These are phyloP conservation scores for Spodoptera littoralis DNA, from an alignment of 2,888 invertebrate species.

Conservation along the genomic window DNA sequence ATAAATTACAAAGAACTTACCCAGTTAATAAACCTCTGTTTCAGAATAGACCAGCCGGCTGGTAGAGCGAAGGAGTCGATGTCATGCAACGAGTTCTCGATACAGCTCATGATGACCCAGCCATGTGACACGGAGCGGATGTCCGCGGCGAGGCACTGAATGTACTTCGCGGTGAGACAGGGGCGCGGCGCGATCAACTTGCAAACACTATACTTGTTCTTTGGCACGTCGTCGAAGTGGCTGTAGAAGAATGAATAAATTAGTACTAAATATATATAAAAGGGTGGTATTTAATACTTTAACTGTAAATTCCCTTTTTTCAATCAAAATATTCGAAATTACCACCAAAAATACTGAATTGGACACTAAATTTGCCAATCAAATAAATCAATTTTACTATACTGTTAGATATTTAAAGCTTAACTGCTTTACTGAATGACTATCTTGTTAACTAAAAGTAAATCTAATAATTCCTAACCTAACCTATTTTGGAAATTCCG, in stretches of 20 bases:
- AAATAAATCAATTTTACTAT: too few species aligned
- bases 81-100: constrained; percentile 71
- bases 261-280: too few species aligned
- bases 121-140: constrained; percentile 90
- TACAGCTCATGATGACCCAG: constrained; percentile 92
- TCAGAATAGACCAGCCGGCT: constrained; percentile 89
- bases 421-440: too few species aligned
- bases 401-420: too few species aligned
- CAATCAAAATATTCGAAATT: too few species aligned
- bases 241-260: constrained; percentile 52
- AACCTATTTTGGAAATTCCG: too few species aligned
- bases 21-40: constrained; percentile 80
- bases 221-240: constrained; percentile 88
- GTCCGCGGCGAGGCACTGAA: constrained; percentile 91
- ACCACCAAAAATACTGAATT: too few species aligned
- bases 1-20: constrained; percentile 5
- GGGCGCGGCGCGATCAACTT: constrained; percentile 91
- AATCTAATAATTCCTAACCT: too few species aligned
- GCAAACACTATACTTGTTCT: constrained; percentile 86
- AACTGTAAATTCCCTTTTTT: too few species aligned
- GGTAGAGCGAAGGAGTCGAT: constrained; percentile 88
- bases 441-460: too few species aligned
- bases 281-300: too few species aligned
- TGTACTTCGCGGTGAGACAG: constrained; percentile 92
- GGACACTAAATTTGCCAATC: too few species aligned